Percentiles rank a stretch among this genome's conserved stretches.
Evolutionary conservation across 2,797 vertebrate genomes (phyloP).

Genomic region (Meda fulgida): DNA sequence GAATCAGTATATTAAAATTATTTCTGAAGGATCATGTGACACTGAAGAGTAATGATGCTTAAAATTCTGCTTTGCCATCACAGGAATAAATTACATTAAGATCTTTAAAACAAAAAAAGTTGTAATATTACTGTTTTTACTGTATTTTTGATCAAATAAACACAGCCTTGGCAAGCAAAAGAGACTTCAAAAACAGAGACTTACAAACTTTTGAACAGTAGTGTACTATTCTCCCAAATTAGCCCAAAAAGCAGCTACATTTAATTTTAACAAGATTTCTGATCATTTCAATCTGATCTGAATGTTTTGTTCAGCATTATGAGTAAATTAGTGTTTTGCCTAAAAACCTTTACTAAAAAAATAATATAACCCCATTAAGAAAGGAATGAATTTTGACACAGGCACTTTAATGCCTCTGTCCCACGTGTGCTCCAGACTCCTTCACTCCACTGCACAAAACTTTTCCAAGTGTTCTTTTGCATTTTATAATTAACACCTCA

Average conservation of each 20-base stretch:
- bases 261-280: not conserved
- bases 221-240: not conserved
- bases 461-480: not conserved
- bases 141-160: not conserved
- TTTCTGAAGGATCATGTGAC: not conserved
- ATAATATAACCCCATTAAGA: not conserved
- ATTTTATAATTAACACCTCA: constrained; percentile 46
- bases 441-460: not conserved
- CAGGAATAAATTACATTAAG: no score
- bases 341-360: not conserved
- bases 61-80: no score
- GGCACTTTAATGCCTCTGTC: not conserved
- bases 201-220: not conserved
- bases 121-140: not conserved
- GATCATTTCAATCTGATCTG: not conserved
- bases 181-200: not conserved
- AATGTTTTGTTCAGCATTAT: not conserved
- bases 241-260: not conserved
- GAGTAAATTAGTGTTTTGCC: not conserved
- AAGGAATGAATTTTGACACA: not conserved
- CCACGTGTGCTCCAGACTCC: not conserved
- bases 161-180: not conserved
- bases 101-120: no score
- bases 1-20: not conserved
- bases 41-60: not conserved